Base-by-base conservation (phyloP, 1,140 invertebrate species). In the Drosophila gunungcola region DNA sequence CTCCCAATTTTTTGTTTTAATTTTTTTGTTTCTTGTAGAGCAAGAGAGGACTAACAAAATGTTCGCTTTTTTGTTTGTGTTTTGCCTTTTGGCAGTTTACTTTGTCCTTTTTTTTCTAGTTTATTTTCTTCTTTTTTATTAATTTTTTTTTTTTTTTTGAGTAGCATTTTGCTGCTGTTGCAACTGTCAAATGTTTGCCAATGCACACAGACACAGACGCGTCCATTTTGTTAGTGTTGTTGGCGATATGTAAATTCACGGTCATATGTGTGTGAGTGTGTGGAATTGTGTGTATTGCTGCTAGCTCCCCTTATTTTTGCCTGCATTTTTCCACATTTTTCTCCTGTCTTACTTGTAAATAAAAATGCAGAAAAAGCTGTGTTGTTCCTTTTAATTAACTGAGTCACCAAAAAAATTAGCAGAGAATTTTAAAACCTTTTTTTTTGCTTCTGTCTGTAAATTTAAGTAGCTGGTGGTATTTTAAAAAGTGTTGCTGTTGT, bases 11-110 rank as follows among this genome's bases (percentile, higher is more conserved):
- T 42, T 12, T 38, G 1, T 2, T 6, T 21, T 21, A 21, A 21
- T 21, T 21, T 21, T 21, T 21, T 21, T 21, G 16, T 21, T 62
- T 29, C 7, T 45, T 70, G 34, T 51, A 45, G 13, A 29, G 48
- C 61, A 64, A n/a, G n/a, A n/a, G n/a, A n/a, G n/a, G n/a, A n/a
- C n/a, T n/a, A n/a, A n/a, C n/a, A n/a, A 36, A 63, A 43, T 13
- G n/a, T 51, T 25, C 21, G 34, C 11, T 52, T 64, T 65, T 48
- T 61, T 72, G 51, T 72, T 70, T 72, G 36, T 70, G 11, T 70
- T 70, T n/a, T 70, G 64, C 64, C 51, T 56, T 70, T 70, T 72
- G 64, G 65, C 65, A 72, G 65, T 70, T 70, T 70, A 69, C 64
- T 70, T 55, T 57, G 41, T 3, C 45, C 25, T 52, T 38, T 56